Evolutionary conservation across 1,140 invertebrate species (phyloP).

Genomic region (Charaxes varanes): DNA sequence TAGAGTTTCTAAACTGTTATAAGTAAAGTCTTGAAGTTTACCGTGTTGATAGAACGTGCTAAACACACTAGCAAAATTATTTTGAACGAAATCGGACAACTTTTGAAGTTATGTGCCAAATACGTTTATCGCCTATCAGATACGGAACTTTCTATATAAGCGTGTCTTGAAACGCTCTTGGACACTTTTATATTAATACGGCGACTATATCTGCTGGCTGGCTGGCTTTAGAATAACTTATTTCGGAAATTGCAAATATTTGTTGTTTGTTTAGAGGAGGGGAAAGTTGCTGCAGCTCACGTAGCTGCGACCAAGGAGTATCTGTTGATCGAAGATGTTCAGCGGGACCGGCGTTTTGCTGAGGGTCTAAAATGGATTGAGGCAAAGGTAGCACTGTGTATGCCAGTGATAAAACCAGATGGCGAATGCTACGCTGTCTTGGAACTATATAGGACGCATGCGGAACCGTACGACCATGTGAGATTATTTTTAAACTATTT

Average conservation of each 20-base stretch:
- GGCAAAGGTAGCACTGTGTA: slow-evolving; percentile 71
- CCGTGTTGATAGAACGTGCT: no score
- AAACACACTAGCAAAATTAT: no score
- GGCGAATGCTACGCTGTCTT: slow-evolving; percentile 73
- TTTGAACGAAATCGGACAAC: no score
- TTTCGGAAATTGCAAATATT: neutral
- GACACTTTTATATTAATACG: no score
- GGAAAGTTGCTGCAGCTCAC: slow-evolving; percentile 70
- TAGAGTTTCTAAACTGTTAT: no score
- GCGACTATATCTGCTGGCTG: no score
- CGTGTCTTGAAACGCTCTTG: no score
- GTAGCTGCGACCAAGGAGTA: slow-evolving; percentile 72
- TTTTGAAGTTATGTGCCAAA: no score
- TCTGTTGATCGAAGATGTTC: slow-evolving; percentile 68
- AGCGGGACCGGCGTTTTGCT: slow-evolving; percentile 67
- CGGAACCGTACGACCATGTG: slow-evolving; percentile 35
- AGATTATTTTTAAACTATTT: slow-evolving; percentile 1
- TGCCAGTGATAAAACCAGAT: slow-evolving; percentile 73
- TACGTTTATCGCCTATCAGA: no score
- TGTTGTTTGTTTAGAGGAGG: slow-evolving; percentile 43
- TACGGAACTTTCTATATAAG: no score
- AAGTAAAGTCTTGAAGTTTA: no score
- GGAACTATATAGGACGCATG: slow-evolving; percentile 64
- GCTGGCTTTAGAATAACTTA: no score
- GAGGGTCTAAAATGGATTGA: slow-evolving; percentile 66